These are phyloP conservation scores for Harpegnathos saltator DNA, from an alignment of 1,140 invertebrate species.

Conservation along the genomic window DNA sequence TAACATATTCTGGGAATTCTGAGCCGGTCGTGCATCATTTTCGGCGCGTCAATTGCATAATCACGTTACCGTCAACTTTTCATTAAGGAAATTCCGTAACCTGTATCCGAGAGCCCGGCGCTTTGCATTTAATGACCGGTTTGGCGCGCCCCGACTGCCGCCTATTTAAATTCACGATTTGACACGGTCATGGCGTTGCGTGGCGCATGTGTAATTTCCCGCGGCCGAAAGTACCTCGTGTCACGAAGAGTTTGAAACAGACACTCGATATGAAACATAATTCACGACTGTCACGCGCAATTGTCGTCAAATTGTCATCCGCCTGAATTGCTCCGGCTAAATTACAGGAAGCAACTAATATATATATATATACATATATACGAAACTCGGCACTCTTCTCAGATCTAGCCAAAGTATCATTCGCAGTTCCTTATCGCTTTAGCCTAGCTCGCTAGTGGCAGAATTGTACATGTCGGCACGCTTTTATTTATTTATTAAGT, in stretches of 20 bases:
- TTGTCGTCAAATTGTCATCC: not conserved
- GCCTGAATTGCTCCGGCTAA: not conserved
- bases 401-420: not conserved
- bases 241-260: slow-evolving; percentile 57
- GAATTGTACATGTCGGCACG: too few species aligned
- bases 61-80: slow-evolving; percentile 51
- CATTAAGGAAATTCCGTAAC: slow-evolving; percentile 55
- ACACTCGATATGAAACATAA: slow-evolving; percentile 50
- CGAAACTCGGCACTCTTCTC: not conserved
- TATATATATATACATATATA: slow-evolving; percentile 11
- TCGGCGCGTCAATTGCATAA: slow-evolving; percentile 32
- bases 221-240: slow-evolving; percentile 33
- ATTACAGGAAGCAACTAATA: slow-evolving; percentile 34
- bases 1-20: slow-evolving; percentile 11
- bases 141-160: slow-evolving; percentile 7
- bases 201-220: slow-evolving; percentile 50
- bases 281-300: slow-evolving; percentile 42
- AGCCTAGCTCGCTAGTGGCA: too few species aligned
- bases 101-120: slow-evolving; percentile 27
- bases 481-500: too few species aligned
- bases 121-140: slow-evolving; percentile 52
- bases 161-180: slow-evolving; percentile 58
- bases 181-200: slow-evolving; percentile 54
- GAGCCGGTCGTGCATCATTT: slow-evolving; percentile 11
- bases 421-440: not conserved